Base-by-base conservation (phyloP, 2,113 vertebrate species). In the Ptilorrhoa leucosticta region DNA sequence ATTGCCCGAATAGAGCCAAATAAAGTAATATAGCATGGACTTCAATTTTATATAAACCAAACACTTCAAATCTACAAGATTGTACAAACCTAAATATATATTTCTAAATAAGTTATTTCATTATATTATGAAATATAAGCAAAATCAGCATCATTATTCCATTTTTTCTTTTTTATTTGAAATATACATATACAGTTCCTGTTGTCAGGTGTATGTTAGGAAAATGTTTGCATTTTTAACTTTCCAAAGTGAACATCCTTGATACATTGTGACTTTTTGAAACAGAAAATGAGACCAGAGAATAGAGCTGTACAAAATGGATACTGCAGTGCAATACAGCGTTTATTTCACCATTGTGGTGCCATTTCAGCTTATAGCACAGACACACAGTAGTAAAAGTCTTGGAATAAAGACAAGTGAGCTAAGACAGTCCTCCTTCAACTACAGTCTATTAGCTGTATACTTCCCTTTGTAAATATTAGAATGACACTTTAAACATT, bases 391-490 rank as follows among this genome's bases (percentile, higher is more conserved):
- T 33, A 53, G 12, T 35, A 63, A 58, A 88, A 79, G 21, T 40
- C 60, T 76, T 81, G 31, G 15, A 79, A 30, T 65, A 79, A 90
- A 70, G 53, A 84, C 31, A 70, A 92, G 27, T 11, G 17, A 65
- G 63, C 31, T 54, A 39, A 44, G 76, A 69, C 31, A 78, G 10
- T 68, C 27, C 6, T 83, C 11, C 54, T 95, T 95, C 82, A 68
- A 14, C 33, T 57, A 17, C 40, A 37, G 9, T 56, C 24, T 90
- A 28, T 86, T 63, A 80, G 57, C 39, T 65, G 7, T 23, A 73
- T 81, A 54, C 33, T 94, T 77, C 40, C 82, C 44, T 87, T 53
- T 79, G 60, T 77, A 94, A 93, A 91, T 85, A 79, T 53, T 22
- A 56, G 48, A 65, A 92, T 20, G 14, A 37, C 1, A 13, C 1